phyloP scores from a whole-genome alignment of 2,113 vertebrate genomes.

The Engraulis encrasicolus region DNA sequence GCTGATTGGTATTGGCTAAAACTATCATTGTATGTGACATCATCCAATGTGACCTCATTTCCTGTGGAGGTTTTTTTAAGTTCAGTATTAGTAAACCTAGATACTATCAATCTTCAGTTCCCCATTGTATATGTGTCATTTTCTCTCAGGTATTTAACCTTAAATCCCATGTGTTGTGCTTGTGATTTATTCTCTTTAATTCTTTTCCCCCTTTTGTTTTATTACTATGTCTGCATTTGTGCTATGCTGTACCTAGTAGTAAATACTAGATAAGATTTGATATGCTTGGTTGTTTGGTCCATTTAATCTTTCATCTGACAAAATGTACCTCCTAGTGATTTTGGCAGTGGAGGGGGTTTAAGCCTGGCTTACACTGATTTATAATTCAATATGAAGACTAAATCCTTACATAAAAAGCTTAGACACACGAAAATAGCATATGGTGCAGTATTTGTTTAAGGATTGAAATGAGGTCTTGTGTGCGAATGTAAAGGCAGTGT shows the following conservation, averaged over 20 bases:
- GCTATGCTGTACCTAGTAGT: background rate
- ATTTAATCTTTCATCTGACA: background rate
- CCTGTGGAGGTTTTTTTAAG: no score
- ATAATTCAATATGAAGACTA: background rate
- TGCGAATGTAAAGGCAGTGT: background rate
- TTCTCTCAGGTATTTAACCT: no score
- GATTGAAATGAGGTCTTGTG: background rate
- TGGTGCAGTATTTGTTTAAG: slow-evolving; percentile 5
- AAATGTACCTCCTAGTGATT: background rate
- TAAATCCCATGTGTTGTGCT: no score
- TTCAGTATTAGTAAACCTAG: no score
- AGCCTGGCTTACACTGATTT: background rate
- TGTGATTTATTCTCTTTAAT: background rate
- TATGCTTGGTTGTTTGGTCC: background rate
- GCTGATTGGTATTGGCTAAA: no score
- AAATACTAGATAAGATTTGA: background rate
- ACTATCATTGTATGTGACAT: no score
- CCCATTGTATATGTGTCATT: no score
- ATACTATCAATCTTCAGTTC: no score
- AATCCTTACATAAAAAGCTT: background rate
- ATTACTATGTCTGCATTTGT: background rate
- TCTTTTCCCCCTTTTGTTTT: background rate
- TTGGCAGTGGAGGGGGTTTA: background rate
- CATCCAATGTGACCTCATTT: no score
- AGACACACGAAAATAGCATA: background rate